These are phyloP conservation scores for Gonioctena quinquepunctata DNA, from an alignment of 1,140 invertebrate species.

Conservation along the genomic window DNA sequence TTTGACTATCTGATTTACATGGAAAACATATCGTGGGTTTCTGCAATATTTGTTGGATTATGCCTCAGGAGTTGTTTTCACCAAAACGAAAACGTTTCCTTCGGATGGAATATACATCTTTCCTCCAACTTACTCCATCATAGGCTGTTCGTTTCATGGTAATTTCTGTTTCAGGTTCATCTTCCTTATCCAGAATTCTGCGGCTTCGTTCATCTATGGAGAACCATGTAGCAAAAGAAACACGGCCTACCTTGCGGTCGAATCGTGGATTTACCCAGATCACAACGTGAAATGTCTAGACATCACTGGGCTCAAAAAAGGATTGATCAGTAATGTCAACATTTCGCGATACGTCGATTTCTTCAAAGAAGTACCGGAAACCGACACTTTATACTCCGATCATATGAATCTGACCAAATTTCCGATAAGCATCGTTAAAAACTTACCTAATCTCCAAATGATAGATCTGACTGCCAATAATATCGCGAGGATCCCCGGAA, in stretches of 20 bases:
- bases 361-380: conserved; percentile 19
- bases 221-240: conserved; percentile 37
- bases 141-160: too few species aligned
- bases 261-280: conserved; percentile 26
- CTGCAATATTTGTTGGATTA: too few species aligned
- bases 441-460: conserved; percentile 36
- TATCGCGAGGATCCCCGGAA: conserved; percentile 30
- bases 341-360: conserved; percentile 17
- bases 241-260: conserved; percentile 31
- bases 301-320: conserved; percentile 30
- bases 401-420: conserved; percentile 38
- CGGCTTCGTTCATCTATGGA: conserved; percentile 25
- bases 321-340: conserved; percentile 13
- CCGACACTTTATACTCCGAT: conserved; percentile 44
- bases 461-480: conserved; percentile 42
- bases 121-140: too few species aligned
- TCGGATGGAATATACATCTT: too few species aligned
- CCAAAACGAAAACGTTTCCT: too few species aligned
- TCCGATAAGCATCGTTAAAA: conserved; percentile 24
- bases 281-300: conserved; percentile 41
- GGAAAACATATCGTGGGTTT: too few species aligned
- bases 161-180: not conserved
- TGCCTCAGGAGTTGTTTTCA: too few species aligned
- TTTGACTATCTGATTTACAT: too few species aligned
- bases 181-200: not conserved